phyloP scores from a whole-genome alignment of 2,888 invertebrate species.

The Microctonus brassicae region DNA sequence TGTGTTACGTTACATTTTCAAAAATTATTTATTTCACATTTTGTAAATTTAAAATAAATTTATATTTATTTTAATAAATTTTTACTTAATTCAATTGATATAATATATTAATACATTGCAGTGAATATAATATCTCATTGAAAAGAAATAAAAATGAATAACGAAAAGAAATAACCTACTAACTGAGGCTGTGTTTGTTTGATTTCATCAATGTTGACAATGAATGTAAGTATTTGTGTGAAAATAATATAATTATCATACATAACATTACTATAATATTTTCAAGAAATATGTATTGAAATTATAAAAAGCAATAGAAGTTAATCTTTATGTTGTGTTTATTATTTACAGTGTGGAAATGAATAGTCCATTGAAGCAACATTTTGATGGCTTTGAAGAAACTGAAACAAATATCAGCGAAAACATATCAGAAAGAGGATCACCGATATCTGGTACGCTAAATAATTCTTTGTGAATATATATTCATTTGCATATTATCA shows the following conservation, averaged over 20 bases:
- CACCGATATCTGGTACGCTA: conserved; percentile 59
- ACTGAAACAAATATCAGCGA: conserved; percentile 38
- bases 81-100: background rate
- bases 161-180: background rate
- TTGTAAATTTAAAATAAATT: background rate
- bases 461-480: background rate
- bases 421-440: conserved; percentile 51
- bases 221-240: conserved; percentile 54
- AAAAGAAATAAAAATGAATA: conserved; percentile 12
- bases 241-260: too few relatives aligned
- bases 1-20: too few relatives aligned
- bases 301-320: background rate
- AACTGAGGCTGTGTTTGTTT: conserved; percentile 36
- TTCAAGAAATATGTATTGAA: too few relatives aligned
- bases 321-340: conserved; percentile 25
- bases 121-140: conserved; percentile 18
- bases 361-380: conserved; percentile 67
- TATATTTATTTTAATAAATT: background rate
- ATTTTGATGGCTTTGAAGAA: conserved; percentile 63
- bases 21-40: background rate
- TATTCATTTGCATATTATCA: background rate
- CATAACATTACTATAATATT: too few relatives aligned
- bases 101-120: conserved; percentile 20
- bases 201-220: conserved; percentile 55
- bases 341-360: conserved; percentile 62